Conservation (phyloP, 2,113 vertebrate genomes). For the Oryctolagus cuniculus region DNA sequence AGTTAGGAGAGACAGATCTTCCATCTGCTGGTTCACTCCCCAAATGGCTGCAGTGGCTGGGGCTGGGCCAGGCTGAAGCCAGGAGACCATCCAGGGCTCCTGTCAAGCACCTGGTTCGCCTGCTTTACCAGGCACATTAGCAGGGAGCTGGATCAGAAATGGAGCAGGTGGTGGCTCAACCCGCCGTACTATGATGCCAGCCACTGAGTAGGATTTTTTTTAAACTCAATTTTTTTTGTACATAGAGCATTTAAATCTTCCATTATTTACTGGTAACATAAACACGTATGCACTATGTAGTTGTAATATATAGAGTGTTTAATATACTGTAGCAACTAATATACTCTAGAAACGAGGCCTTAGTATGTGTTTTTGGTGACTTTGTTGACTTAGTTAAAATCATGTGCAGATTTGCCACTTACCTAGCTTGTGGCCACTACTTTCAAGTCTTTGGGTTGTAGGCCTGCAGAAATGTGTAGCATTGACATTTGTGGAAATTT, state of each 20-base stretch:
- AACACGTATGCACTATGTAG: too few species aligned
- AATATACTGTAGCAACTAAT: not conserved
- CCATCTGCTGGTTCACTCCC: too few species aligned
- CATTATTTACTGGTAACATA: not conserved
- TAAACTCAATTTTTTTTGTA: not conserved
- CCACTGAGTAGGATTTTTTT: not conserved
- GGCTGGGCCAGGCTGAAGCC: too few species aligned
- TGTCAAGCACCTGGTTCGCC: too few species aligned
- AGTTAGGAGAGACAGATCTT: too few species aligned
- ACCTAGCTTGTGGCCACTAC: not conserved
- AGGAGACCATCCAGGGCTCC: too few species aligned
- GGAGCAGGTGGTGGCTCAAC: too few species aligned
- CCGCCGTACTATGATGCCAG: too few species aligned
- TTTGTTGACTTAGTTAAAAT: not conserved
- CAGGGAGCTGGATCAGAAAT: too few species aligned
- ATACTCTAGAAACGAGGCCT: not conserved
- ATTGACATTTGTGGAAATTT: slow-evolving; percentile 29
- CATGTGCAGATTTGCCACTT: not conserved
- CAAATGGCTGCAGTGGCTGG: too few species aligned
- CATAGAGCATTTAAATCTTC: not conserved
- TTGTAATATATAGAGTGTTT: not conserved
- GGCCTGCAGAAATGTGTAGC: not conserved
- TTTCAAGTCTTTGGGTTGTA: not conserved
- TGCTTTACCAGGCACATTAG: too few species aligned
- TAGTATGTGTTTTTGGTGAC: slow-evolving; percentile 18